A percentile compares a stretch with the other conserved stretches of the same genome.
phyloP scores from a whole-genome alignment of 2,113 vertebrate genomes.

The Caretta caretta region DNA sequence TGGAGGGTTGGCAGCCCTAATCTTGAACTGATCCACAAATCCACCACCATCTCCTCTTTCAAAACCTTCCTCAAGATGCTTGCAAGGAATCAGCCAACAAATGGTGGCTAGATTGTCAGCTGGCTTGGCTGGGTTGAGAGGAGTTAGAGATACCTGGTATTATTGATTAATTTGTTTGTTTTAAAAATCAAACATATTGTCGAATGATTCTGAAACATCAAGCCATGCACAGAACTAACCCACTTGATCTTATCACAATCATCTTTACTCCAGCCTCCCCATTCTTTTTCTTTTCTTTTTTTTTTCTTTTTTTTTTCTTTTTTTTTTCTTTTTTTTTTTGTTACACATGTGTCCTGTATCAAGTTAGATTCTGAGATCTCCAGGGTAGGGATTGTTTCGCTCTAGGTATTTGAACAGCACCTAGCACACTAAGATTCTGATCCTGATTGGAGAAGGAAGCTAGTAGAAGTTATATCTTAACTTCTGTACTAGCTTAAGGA shows the following conservation, averaged over 20 bases:
- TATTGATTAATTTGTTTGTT: background rate
- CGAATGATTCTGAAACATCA: background rate
- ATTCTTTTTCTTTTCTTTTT: background rate
- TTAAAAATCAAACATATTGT: background rate
- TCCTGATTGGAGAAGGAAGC: background rate
- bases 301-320: no score
- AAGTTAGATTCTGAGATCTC: background rate
- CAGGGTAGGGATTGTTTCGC: background rate
- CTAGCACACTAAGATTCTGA: background rate
- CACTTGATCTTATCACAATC: constrained; percentile 20
- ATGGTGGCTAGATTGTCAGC: background rate
- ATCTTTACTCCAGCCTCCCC: background rate
- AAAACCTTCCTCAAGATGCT: background rate
- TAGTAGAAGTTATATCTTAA: background rate
- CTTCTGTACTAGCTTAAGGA: background rate
- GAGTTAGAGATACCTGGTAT: background rate
- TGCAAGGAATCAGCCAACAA: background rate
- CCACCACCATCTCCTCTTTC: background rate
- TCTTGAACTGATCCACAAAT: background rate
- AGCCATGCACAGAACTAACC: background rate
- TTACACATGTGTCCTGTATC: constrained; percentile 11
- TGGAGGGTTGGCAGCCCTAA: no score
- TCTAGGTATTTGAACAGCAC: background rate
- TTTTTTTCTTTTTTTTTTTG: background rate
- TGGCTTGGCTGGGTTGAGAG: no score